Conservation (phyloP, 2,888 invertebrate species). For the Limnephilus rhombicus region DNA sequence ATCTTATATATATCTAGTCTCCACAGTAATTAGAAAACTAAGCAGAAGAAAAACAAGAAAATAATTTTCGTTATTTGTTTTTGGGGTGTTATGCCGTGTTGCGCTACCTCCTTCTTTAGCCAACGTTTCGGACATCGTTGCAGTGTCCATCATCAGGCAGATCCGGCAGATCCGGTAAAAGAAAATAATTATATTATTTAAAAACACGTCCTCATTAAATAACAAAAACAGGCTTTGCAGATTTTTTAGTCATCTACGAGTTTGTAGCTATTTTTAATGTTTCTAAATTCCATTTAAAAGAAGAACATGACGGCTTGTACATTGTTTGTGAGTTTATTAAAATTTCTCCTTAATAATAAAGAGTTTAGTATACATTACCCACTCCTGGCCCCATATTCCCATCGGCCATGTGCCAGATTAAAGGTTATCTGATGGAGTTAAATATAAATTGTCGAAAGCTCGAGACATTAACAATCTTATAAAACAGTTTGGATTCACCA, state of each 20-base stretch:
- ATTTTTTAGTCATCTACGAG: too few species aligned
- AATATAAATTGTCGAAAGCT: constrained; percentile 59
- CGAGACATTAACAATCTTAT: constrained; percentile 54
- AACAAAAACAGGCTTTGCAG: background rate
- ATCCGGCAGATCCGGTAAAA: too few species aligned
- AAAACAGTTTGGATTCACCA: constrained; percentile 21
- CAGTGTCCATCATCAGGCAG: too few species aligned
- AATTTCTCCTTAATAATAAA: background rate
- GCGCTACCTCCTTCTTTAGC: too few species aligned
- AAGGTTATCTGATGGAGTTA: constrained; percentile 56
- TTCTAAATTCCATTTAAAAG: background rate
- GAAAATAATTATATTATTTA: too few species aligned
- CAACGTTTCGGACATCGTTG: too few species aligned
- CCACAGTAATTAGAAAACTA: too few species aligned
- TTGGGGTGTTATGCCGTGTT: too few species aligned
- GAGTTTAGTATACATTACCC: background rate
- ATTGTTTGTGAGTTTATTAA: background rate
- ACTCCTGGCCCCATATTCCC: background rate
- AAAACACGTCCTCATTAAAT: background rate
- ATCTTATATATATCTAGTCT: too few species aligned
- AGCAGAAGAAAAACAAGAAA: too few species aligned
- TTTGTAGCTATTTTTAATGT: too few species aligned
- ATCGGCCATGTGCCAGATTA: constrained; percentile 49
- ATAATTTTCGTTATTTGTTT: too few species aligned
- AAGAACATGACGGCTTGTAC: background rate